Conservation (phyloP, 2,797 vertebrate genomes). For the Crocidura indochinensis region DNA sequence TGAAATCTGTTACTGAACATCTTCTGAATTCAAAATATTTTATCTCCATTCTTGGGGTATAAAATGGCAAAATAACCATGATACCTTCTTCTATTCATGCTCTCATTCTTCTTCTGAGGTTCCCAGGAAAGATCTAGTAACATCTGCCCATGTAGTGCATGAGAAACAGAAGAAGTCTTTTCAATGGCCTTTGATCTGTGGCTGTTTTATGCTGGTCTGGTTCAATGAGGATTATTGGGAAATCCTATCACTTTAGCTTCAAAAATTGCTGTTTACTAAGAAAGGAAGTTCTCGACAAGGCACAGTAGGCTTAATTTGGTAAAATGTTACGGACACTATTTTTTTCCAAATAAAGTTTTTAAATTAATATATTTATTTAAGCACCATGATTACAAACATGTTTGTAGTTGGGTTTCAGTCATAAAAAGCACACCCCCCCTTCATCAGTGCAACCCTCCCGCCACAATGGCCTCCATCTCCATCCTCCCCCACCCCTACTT, state of each 20-base stretch:
- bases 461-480: too few relatives aligned
- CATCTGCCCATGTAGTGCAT: not conserved
- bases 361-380: too few relatives aligned
- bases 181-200: not conserved
- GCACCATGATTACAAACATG: too few relatives aligned
- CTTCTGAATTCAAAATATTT: constrained; percentile 24
- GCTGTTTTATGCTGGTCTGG: not conserved
- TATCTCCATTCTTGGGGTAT: not conserved
- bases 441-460: too few relatives aligned
- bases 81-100: not conserved
- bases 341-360: too few relatives aligned
- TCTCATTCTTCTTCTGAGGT: not conserved
- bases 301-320: not conserved
- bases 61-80: constrained; percentile 30
- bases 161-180: not conserved
- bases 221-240: constrained; percentile 4
- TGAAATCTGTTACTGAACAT: constrained; percentile 9
- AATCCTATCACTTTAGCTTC: not conserved
- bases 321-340: not conserved
- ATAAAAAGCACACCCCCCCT: too few relatives aligned
- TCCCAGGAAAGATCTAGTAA: constrained; percentile 10
- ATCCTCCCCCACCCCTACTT: too few relatives aligned
- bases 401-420: too few relatives aligned
- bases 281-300: constrained; percentile 3
- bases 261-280: not conserved